These are phyloP conservation scores for Nephrocerus scutellatus DNA, from an alignment of 2,888 invertebrate genomes.

Conservation along the genomic window DNA sequence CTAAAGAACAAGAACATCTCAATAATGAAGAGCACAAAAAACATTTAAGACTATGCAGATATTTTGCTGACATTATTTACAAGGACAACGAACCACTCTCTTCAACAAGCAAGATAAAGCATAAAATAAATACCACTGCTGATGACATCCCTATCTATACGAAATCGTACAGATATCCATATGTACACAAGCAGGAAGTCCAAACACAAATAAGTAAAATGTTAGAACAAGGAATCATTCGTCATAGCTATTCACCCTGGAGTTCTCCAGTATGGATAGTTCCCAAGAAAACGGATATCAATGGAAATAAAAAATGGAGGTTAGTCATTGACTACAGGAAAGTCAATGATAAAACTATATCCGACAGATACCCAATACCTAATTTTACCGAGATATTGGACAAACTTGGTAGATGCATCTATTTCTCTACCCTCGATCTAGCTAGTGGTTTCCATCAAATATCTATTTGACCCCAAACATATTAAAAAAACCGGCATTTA, in stretches of 20 bases:
- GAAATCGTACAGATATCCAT: conserved; percentile 11
- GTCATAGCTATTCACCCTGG: conserved; percentile 4
- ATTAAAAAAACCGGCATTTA: conserved; percentile 1
- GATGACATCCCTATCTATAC: conserved; percentile 11
- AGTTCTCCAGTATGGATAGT: conserved; percentile 7
- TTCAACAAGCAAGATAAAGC: conserved; percentile 8
- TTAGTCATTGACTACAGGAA: conserved; percentile 3
- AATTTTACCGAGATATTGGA: conserved; percentile 5
- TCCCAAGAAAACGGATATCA: conserved; percentile 18
- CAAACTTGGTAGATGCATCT: neutral
- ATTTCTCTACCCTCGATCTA: too few species aligned
- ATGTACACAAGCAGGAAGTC: conserved; percentile 12
- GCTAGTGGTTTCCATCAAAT: conserved; percentile 1
- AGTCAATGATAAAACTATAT: conserved; percentile 3
- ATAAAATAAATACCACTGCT: conserved; percentile 9
- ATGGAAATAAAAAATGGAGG: too few species aligned
- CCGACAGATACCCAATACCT: conserved; percentile 5
- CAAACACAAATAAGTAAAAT: conserved; percentile 7
- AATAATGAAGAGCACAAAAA: too few species aligned
- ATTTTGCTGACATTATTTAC: too few species aligned
- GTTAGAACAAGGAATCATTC: conserved; percentile 12
- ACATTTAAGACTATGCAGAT: too few species aligned
- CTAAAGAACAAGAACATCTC: too few species aligned
- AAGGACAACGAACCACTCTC: too few species aligned
- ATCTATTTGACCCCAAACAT: conserved; percentile 1